Percentiles rank a stretch among this genome's conserved stretches.
Evolutionary conservation across 1,140 invertebrate species (phyloP).

Genomic region (Scaptodrosophila lebanonensis): DNA sequence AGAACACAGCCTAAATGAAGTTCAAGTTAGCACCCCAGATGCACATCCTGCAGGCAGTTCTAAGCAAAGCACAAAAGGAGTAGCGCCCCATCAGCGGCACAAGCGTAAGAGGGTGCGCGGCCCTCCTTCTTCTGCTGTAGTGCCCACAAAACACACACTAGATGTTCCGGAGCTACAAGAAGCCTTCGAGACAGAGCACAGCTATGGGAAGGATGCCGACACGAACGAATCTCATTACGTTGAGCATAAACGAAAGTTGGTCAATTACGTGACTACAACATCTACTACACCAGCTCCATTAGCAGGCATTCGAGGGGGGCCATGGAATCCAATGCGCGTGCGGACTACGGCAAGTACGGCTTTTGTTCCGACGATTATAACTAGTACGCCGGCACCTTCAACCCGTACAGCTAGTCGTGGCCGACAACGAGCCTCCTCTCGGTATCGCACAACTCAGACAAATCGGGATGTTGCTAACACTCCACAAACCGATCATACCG

Average conservation of each 20-base stretch:
- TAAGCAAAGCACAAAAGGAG: constrained; percentile 17
- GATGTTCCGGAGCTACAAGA: constrained; percentile 65
- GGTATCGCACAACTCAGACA: constrained; percentile 35
- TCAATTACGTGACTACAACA: constrained; percentile 18
- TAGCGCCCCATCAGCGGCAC: not conserved
- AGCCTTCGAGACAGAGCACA: constrained; percentile 51
- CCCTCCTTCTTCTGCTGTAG: constrained; percentile 6
- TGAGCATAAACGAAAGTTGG: constrained; percentile 39
- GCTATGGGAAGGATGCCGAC: constrained; percentile 42
- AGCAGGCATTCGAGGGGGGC: constrained; percentile 14
- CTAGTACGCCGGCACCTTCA: constrained; percentile 26
- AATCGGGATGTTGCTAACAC: not conserved
- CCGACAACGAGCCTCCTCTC: constrained; percentile 27
- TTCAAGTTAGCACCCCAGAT: constrained; percentile 39
- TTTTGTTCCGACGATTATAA: constrained; percentile 47
- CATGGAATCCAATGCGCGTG: constrained; percentile 66
- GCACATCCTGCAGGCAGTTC: constrained; percentile 46
- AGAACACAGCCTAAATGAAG: constrained; percentile 17
- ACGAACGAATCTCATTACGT: constrained; percentile 45
- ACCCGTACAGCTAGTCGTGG: not conserved
- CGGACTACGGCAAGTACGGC: constrained; percentile 19
- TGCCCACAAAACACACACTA: constrained; percentile 57
- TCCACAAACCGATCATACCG: constrained; percentile 12
- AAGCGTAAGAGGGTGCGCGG: constrained; percentile 40
- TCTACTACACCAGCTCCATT: constrained; percentile 16